phyloP scores from a whole-genome alignment of 2,888 invertebrate species.

The Macroteleia sp. region DNA sequence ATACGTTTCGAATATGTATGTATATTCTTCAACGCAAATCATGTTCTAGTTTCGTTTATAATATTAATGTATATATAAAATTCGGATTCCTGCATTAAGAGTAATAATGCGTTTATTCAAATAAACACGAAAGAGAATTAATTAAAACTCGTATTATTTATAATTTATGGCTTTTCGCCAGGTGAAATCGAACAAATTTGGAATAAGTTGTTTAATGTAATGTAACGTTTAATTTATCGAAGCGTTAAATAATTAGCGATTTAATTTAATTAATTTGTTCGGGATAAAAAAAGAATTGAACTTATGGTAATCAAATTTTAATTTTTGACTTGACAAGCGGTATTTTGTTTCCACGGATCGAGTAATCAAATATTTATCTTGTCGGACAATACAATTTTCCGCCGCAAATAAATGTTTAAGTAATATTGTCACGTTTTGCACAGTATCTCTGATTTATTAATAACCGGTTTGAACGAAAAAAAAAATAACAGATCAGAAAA shows the following conservation, averaged over 20 bases:
- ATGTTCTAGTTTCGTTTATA: conserved; percentile 11
- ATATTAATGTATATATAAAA: conserved; percentile 9
- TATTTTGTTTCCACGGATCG: too few relatives aligned
- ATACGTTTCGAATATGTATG: conserved; percentile 5
- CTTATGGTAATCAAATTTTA: too few relatives aligned
- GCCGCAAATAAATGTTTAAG: conserved; percentile 8
- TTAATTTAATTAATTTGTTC: conserved; percentile 4
- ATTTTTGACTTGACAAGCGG: too few relatives aligned
- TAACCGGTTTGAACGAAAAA: neutral
- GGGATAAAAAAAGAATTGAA: neutral
- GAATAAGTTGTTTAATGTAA: conserved; percentile 3
- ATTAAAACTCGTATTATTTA: conserved; percentile 9
- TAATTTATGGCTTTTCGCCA: neutral
- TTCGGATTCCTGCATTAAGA: neutral
- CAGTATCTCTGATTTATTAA: too few relatives aligned
- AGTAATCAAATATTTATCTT: conserved; percentile 1
- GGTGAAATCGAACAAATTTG: neutral
- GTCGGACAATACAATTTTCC: neutral
- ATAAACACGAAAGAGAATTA: conserved; percentile 18
- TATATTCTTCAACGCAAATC: conserved; percentile 1
- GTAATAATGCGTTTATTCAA: conserved; percentile 12
- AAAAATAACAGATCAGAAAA: conserved; percentile 4
- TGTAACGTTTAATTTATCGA: neutral
- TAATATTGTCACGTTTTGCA: conserved; percentile 16
- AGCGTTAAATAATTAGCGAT: neutral